Conservation (phyloP, 2,888 invertebrate species). For the Crocallis elinguaria region DNA sequence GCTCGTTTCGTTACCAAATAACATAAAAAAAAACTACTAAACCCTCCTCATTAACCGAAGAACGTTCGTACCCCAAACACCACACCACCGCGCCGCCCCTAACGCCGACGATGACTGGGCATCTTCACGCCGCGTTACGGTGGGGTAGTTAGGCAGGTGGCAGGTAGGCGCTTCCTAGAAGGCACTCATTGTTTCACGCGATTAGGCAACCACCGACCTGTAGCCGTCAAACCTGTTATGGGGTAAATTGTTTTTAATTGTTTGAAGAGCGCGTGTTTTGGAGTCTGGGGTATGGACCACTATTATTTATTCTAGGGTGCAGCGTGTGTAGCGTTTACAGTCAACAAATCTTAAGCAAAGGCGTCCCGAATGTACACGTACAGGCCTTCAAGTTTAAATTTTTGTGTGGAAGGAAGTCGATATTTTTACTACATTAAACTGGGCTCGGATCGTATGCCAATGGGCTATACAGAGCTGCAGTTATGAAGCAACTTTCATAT, state of each 20-base stretch:
- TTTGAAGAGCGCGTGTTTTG: conserved; percentile 7
- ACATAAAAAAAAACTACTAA: too few species aligned
- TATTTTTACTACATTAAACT: too few species aligned
- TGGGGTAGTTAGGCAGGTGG: conserved; percentile 13
- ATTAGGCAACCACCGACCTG: conserved; percentile 45
- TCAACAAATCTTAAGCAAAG: too few species aligned
- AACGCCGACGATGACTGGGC: conserved; percentile 1
- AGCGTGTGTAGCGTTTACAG: too few species aligned
- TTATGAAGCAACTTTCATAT: too few species aligned
- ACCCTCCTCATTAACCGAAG: not conserved
- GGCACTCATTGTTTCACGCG: conserved; percentile 54
- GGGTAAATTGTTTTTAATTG: conserved; percentile 9
- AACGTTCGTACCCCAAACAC: not conserved
- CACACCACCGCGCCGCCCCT: not conserved
- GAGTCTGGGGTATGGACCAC: not conserved
- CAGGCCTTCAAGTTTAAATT: too few species aligned
- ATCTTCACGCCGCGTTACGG: not conserved
- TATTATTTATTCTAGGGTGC: too few species aligned
- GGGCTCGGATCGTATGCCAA: too few species aligned
- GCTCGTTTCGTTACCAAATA: not conserved
- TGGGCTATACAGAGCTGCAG: too few species aligned
- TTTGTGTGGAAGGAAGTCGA: too few species aligned
- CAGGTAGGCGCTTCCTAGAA: conserved; percentile 62
- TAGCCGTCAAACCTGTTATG: conserved; percentile 22
- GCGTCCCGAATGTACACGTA: too few species aligned